These are phyloP conservation scores for Lepidocyrtinus sp. DNA, from an alignment of 2,888 invertebrate species.

Conservation along the genomic window DNA sequence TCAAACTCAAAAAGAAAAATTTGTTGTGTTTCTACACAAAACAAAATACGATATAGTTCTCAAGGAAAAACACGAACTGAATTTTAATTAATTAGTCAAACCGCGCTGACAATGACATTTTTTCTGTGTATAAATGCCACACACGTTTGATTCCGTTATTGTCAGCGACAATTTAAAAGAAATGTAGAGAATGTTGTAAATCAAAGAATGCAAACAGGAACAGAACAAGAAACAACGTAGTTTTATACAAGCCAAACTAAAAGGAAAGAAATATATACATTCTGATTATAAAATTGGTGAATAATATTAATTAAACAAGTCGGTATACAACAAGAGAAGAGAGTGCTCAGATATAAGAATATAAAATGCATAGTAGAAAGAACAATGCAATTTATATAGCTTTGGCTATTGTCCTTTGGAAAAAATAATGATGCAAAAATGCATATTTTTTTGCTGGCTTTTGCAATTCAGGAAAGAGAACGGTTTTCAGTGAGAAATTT, in stretches of 20 bases:
- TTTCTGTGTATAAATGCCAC: neutral
- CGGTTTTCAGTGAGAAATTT: no score
- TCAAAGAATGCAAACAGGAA: no score
- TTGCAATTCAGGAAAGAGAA: no score
- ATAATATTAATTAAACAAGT: neutral
- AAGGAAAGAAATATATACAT: neutral
- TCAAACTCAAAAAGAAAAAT: constrained; percentile 9
- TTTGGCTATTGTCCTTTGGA: neutral
- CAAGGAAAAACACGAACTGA: neutral
- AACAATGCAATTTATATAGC: no score
- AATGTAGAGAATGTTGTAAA: no score
- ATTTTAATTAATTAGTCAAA: neutral
- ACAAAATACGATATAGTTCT: neutral
- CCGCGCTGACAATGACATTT: neutral
- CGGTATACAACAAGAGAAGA: neutral
- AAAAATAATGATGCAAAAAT: neutral
- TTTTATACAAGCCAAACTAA: neutral
- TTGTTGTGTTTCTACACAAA: no score
- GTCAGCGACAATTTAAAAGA: neutral
- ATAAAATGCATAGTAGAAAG: neutral
- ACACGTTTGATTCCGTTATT: neutral
- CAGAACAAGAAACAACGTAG: neutral
- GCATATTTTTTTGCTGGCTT: neutral
- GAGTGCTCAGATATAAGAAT: neutral
- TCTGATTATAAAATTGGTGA: neutral